phyloP scores from a whole-genome alignment of 2,113 vertebrate genomes.

The Patagioenas fasciata region DNA sequence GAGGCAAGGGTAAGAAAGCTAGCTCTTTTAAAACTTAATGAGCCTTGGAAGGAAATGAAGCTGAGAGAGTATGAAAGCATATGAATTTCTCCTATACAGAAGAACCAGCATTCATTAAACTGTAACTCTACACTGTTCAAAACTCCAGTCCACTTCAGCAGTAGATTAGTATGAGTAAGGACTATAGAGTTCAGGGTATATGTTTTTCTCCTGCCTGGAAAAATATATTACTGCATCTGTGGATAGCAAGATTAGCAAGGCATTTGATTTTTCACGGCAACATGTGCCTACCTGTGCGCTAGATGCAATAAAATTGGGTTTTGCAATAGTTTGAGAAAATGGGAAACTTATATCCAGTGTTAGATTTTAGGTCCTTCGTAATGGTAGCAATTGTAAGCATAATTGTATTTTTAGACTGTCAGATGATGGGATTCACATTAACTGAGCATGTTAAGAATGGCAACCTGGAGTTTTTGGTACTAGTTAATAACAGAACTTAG shows the following conservation, averaged over 20 bases:
- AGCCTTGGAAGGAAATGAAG: conserved; percentile 69
- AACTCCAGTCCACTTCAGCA: conserved; percentile 35
- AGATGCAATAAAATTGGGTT: neutral
- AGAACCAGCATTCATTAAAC: conserved; percentile 61
- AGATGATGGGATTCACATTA: neutral
- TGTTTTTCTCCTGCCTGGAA: conserved; percentile 25
- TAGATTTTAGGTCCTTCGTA: neutral
- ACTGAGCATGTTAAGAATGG: neutral
- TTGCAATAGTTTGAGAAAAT: neutral
- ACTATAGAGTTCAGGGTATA: neutral
- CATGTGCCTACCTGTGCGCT: neutral
- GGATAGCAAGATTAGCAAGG: conserved; percentile 3
- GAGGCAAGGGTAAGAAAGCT: conserved; percentile 62
- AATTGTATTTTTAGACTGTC: neutral
- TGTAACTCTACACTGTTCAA: conserved; percentile 59
- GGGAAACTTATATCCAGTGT: neutral
- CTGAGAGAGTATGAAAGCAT: conserved; percentile 64
- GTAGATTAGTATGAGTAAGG: conserved; percentile 25
- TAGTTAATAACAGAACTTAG: neutral
- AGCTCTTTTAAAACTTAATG: conserved; percentile 70
- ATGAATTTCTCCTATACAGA: conserved; percentile 59
- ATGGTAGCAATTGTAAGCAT: neutral
- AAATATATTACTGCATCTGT: conserved; percentile 39
- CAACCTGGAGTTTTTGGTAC: neutral
- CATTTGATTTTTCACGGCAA: neutral